Conservation (phyloP, 1,140 invertebrate genomes). For the Diorhabda carinulata region DNA sequence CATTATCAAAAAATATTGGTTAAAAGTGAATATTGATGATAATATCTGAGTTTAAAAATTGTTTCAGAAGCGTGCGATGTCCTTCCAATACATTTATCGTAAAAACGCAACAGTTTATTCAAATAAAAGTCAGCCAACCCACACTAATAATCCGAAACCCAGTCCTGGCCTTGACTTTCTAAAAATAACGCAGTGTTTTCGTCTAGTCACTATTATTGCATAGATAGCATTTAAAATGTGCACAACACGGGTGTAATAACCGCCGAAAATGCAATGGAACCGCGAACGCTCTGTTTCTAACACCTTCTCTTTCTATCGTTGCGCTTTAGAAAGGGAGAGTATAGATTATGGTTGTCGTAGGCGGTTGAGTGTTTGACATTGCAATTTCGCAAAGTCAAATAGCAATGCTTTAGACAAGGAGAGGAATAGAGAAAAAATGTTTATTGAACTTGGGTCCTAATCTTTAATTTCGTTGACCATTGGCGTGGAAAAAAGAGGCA, state of each 20-base stretch:
- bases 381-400: slow-evolving; percentile 34
- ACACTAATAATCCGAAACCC: slow-evolving; percentile 4
- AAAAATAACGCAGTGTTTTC: slow-evolving; percentile 22
- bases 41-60: too few relatives aligned
- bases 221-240: slow-evolving; percentile 25
- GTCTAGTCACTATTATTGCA: slow-evolving; percentile 27
- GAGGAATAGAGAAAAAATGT: slow-evolving; percentile 20
- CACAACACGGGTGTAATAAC: slow-evolving; percentile 24
- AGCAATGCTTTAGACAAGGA: slow-evolving; percentile 24
- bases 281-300: background rate
- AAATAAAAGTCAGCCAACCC: background rate
- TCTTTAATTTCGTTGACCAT: slow-evolving; percentile 9
- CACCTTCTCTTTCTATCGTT: background rate
- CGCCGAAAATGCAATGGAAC: slow-evolving; percentile 30
- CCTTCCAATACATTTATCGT: too few relatives aligned
- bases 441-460: slow-evolving; percentile 19
- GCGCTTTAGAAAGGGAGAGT: background rate
- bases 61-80: too few relatives aligned
- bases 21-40: too few relatives aligned
- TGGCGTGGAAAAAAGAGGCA: slow-evolving; percentile 2
- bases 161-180: slow-evolving; percentile 14
- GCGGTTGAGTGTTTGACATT: slow-evolving; percentile 31
- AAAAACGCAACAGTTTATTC: too few relatives aligned
- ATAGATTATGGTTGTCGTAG: background rate
- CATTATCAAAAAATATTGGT: too few relatives aligned